Conservation (phyloP, 2,797 vertebrate genomes). For the Chelidonichthys spinosus region DNA sequence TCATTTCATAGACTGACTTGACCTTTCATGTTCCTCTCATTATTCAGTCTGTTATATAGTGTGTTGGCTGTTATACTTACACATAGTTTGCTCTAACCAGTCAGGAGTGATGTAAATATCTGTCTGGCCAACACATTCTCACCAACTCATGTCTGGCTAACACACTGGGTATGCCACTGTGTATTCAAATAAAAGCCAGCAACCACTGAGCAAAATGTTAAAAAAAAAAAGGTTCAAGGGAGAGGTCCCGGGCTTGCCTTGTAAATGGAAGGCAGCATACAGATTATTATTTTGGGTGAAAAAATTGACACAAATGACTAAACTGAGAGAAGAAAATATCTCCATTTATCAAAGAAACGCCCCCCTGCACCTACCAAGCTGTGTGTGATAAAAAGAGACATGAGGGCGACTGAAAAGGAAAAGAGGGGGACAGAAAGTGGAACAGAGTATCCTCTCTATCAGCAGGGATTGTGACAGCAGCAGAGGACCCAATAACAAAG, state of each 20-base stretch:
- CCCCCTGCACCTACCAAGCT: background rate
- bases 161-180: no score
- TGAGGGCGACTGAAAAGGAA: background rate
- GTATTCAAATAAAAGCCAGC: background rate
- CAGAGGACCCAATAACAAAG: conserved; percentile 67
- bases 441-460: conserved; percentile 60
- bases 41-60: no score
- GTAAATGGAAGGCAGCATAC: background rate
- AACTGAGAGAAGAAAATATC: background rate
- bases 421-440: background rate
- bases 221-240: background rate
- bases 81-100: no score
- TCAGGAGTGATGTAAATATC: no score
- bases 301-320: background rate
- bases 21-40: no score
- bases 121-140: no score
- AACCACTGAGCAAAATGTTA: background rate
- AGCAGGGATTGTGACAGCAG: conserved; percentile 62
- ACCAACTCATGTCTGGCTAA: no score
- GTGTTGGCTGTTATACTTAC: no score
- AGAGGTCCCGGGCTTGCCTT: background rate
- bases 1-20: no score
- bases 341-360: background rate
- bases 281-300: background rate
- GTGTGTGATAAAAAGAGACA: conserved; percentile 3